phyloP scores from a whole-genome alignment of 1,140 invertebrate species.

The Eriocheir sinensis region DNA sequence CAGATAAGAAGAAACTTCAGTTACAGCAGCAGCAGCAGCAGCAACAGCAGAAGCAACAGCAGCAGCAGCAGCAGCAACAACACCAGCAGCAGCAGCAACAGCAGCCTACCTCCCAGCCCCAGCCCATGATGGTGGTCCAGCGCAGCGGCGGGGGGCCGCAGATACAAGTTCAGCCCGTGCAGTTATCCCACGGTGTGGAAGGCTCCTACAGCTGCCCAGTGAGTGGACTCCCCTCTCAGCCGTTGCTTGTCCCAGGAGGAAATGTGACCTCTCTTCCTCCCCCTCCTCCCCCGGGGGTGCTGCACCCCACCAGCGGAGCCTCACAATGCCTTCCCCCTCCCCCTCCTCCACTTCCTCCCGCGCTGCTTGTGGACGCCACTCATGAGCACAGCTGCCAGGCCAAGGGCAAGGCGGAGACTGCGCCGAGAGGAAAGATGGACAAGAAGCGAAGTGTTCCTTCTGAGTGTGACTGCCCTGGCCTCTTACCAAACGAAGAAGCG shows the following conservation, averaged over 20 bases:
- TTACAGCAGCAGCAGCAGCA: constrained; percentile 79
- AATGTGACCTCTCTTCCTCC: constrained; percentile 72
- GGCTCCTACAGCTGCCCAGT: constrained; percentile 74
- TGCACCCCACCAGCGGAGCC: constrained; percentile 64
- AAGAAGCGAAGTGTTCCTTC: constrained; percentile 77
- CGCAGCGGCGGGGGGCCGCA: constrained; percentile 76
- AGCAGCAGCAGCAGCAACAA: constrained; percentile 80
- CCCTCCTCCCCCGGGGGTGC: constrained; percentile 70
- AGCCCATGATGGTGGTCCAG: constrained; percentile 65
- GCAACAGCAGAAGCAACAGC: constrained; percentile 79
- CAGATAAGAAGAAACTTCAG: constrained; percentile 80
- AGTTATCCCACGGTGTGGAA: constrained; percentile 72
- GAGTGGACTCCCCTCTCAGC: constrained; percentile 65
- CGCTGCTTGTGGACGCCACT: constrained; percentile 57
- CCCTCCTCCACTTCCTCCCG: constrained; percentile 69
- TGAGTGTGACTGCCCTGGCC: constrained; percentile 77
- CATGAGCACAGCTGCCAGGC: constrained; percentile 66
- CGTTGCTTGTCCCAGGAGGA: constrained; percentile 70
- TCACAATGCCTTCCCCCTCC: constrained; percentile 74
- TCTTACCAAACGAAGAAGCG: constrained; percentile 74
- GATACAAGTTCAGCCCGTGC: constrained; percentile 73
- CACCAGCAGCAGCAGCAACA: constrained; percentile 79
- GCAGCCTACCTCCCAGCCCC: constrained; percentile 71
- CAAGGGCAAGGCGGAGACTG: constrained; percentile 66
- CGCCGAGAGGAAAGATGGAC: constrained; percentile 71